Evolutionary conservation across 2,797 vertebrate genomes (phyloP).

Genomic region (Crocodylus rhombifer): DNA sequence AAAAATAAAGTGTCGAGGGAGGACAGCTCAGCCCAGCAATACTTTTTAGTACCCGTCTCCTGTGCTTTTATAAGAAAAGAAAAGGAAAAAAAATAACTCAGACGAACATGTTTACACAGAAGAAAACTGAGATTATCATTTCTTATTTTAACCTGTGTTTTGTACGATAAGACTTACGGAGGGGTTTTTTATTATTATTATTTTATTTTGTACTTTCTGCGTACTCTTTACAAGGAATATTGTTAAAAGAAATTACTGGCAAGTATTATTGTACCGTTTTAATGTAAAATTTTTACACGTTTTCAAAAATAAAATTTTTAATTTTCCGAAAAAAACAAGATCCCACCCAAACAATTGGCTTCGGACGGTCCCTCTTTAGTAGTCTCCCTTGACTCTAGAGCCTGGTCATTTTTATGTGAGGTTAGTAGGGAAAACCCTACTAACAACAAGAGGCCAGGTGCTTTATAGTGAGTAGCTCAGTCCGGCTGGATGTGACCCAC

Average conservation of each 20-base stretch:
- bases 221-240: constrained; percentile 93
- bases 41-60: constrained; percentile 75
- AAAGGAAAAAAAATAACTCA: constrained; percentile 45
- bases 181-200: not conserved
- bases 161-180: constrained; percentile 87
- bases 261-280: constrained; percentile 92
- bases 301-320: constrained; percentile 93
- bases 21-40: constrained; percentile 71
- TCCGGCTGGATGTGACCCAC: not conserved
- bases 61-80: constrained; percentile 76
- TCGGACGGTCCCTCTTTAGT: constrained; percentile 46
- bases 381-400: constrained; percentile 43
- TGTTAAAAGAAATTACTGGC: constrained; percentile 90
- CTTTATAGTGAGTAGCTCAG: not conserved
- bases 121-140: constrained; percentile 75
- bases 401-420: constrained; percentile 12
- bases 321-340: constrained; percentile 84
- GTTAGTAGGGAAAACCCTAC: not conserved
- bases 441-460: not conserved
- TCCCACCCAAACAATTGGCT: constrained; percentile 37
- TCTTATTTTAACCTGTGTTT: constrained; percentile 92
- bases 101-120: constrained; percentile 83
- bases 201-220: constrained; percentile 87
- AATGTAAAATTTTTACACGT: constrained; percentile 96
- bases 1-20: constrained; percentile 62